Evolutionary conservation across 2,113 vertebrate species (phyloP), one percentile per base, ranked within the genome.

Genomic region (Cricetomys ansorgei): DNA sequence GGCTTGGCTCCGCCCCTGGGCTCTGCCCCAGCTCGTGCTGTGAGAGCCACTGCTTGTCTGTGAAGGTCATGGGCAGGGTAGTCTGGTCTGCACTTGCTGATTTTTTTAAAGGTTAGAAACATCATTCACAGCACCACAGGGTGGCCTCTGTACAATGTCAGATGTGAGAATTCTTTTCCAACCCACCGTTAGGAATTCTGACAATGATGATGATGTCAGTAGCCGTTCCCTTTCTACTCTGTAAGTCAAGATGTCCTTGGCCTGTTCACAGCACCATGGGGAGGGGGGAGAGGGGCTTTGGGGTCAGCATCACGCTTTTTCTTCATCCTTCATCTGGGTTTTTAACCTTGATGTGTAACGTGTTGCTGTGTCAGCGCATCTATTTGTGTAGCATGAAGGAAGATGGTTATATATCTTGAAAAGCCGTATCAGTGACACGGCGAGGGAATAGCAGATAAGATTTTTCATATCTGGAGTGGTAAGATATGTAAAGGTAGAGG

Each of bases 31-130:
- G 69, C 55, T 29, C 2, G 12, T 0, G 1, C 43, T 62, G 4
- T 5, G 5, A 64, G 50, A 64, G 73, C 3, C 27, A 1, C 67
- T 25, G 0, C 12, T 16, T 37, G 5, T 31, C 37, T 7, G 0
- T 19, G 70, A 84, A 86, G 72, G 73, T 81, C 87, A 59, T 11
- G 34, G 21, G 25, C 92, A 43, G 50, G 50, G 70, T 48, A 59
- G 59, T 73, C 19, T 50, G 8, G 79, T 15, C 88, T 48, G 62
- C 27, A 48, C 27, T 43, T 70, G 37, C 34, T 81, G 3, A 48
- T 45, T 77, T 53, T 48, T 65, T 37, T 17, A 67, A 77, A 40
- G 55, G 29, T 7, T 21, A 77, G 57, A 81, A 86, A 81, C 43
- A 27, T 93, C 37, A 93, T 43, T 96, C 62, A 34, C 2, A 3